Evolutionary conservation across 2,888 invertebrate species (phyloP).

Genomic region (Helicoverpa assulta): DNA sequence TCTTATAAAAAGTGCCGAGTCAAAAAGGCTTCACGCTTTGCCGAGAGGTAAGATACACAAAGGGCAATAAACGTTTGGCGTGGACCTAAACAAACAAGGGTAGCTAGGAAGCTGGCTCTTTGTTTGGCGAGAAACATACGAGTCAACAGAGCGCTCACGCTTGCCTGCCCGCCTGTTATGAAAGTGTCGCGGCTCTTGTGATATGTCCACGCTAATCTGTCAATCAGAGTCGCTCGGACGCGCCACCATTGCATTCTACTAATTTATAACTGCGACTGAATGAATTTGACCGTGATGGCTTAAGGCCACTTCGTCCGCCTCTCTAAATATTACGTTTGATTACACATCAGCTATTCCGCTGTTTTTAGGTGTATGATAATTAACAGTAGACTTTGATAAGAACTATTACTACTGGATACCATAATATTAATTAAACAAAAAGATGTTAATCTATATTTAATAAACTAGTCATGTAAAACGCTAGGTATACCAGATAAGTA

Average conservation of each 20-base stretch:
- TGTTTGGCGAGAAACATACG: constrained; percentile 88
- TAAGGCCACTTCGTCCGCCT: constrained; percentile 33
- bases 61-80: constrained; percentile 88
- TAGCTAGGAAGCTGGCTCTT: constrained; percentile 89
- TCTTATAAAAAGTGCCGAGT: constrained; percentile 89
- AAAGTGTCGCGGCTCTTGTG: constrained; percentile 64
- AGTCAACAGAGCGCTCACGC: constrained; percentile 81
- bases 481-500: neutral
- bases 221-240: constrained; percentile 69
- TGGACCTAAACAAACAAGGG: constrained; percentile 90
- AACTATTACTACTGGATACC: too few relatives aligned
- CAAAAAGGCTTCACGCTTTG: constrained; percentile 89
- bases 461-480: neutral
- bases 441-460: too few relatives aligned
- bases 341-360: constrained; percentile 31
- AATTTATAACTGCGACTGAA: constrained; percentile 48
- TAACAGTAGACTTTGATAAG: too few relatives aligned
- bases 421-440: too few relatives aligned
- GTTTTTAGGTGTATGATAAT: constrained; percentile 18
- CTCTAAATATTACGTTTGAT: constrained; percentile 42
- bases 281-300: constrained; percentile 52
- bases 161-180: constrained; percentile 64
- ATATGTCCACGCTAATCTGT: constrained; percentile 75
- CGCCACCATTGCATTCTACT: constrained; percentile 47
- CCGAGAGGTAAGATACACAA: constrained; percentile 88